Base-by-base conservation (phyloP, 2,888 invertebrate genomes). In the Germaria angustata region DNA sequence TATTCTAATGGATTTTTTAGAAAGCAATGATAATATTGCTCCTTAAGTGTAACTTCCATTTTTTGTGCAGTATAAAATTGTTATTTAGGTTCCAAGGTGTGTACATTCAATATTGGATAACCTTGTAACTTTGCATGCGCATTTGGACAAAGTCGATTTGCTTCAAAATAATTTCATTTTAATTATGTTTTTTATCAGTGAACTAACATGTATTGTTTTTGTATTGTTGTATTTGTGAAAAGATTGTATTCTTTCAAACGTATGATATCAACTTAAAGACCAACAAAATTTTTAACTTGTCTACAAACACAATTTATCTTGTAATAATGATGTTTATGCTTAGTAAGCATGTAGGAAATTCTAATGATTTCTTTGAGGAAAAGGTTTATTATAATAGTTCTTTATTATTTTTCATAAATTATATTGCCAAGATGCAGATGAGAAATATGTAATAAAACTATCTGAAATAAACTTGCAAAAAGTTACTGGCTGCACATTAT, bases 331-430 rank as follows among this genome's bases (percentile, higher is more conserved):
- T 78, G 41, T 66, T 72, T 49, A 69, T 68, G 68, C 63, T 49
- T 46, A 61, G 51, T 75, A 63, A 75, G 68, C 68, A 63, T 63
- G 63, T 69, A 34, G 39, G 55, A 49, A 80, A 80, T 80, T 80
- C 69, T 65, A 76, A 75, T 65, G 68, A 63, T 80, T 66, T 59
- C 28, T 28, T 24, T 44, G 15, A 63, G 51, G 44, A 34, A 55
- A 32, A 65, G 32, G 61, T 46, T 75, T 75, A 75, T 59, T 73
- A 44, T 32, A 53, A 32, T 15, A 53, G 61, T 51, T 59, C 59
- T 72, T 66, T 72, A 59, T 36, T 71, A 66, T 20, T 66, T 32
- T 36, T 53, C 51, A 22, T 68, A 24, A 61, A 59, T 55, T 75
- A 65, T 44, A 53, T 46, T 22, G 9, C 22, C 20, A 36, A 46